Evolutionary conservation across 2,113 vertebrate genomes (phyloP).

Genomic region (Muntiacus muntjak): DNA sequence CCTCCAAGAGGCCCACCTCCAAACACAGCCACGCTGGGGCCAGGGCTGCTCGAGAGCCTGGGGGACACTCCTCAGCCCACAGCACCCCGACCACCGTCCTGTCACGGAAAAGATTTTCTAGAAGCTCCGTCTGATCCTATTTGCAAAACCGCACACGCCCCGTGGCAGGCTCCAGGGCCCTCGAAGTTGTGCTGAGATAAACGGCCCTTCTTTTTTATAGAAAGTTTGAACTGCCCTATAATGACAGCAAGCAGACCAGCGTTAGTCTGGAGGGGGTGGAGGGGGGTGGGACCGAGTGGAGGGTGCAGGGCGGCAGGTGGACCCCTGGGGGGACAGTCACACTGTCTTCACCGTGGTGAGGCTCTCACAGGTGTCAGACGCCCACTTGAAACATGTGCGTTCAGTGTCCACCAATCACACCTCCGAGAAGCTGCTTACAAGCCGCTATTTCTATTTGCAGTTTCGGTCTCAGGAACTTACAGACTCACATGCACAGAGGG

Average conservation of each 20-base stretch:
- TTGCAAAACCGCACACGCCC: not conserved
- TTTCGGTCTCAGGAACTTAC: no score
- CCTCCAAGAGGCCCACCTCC: not conserved
- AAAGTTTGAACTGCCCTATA: not conserved
- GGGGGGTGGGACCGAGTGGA: rapidly evolving
- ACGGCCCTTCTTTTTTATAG: not conserved
- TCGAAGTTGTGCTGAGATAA: rapidly evolving
- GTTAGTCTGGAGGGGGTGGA: not conserved
- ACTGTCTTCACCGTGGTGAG: not conserved
- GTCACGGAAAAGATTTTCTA: not conserved
- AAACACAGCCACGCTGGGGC: not conserved
- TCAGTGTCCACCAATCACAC: no score
- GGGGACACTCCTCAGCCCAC: not conserved
- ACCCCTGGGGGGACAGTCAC: not conserved
- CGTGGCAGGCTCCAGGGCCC: not conserved
- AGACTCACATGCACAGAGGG: not conserved
- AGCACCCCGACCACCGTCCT: not conserved
- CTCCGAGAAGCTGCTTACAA: not conserved
- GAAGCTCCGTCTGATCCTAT: not conserved
- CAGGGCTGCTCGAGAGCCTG: not conserved
- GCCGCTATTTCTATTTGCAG: not conserved
- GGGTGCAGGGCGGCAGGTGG: rapidly evolving
- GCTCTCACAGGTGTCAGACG: rapidly evolving
- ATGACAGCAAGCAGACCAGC: not conserved
- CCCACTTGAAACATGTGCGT: not conserved